Evolutionary conservation across 1,140 invertebrate species (phyloP).

Genomic region (Galendromus occidentalis): DNA sequence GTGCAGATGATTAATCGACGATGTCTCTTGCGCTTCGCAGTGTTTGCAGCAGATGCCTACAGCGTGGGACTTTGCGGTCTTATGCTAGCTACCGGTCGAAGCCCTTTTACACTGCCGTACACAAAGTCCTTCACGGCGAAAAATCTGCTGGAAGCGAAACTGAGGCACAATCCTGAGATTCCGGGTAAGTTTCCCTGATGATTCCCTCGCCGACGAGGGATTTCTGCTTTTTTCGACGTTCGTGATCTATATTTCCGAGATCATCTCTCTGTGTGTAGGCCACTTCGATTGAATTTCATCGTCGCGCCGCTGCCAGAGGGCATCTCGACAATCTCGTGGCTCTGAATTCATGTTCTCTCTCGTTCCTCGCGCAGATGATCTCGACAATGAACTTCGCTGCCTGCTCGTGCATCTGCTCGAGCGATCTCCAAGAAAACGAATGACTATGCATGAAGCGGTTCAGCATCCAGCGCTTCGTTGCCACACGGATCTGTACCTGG

Average conservation of each 20-base stretch:
- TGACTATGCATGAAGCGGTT: neutral
- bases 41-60: constrained; percentile 3
- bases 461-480: neutral
- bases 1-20: no score
- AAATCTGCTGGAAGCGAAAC: neutral
- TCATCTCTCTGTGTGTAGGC: no score
- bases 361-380: neutral
- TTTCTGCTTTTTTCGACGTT: no score
- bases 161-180: neutral
- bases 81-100: neutral
- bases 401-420: neutral
- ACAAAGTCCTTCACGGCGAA: neutral
- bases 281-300: no score
- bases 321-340: no score
- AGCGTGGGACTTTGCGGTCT: neutral
- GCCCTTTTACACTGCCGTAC: neutral
- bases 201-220: no score
- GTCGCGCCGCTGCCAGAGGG: no score
- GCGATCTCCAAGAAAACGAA: neutral
- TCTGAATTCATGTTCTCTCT: neutral
- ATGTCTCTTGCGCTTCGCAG: neutral
- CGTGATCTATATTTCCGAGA: no score
- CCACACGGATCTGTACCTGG: no score
- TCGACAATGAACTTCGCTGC: neutral
- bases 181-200: neutral